Base-by-base conservation (phyloP, 37 sponge, comb jelly and placozoan species). In the Diacarnus erythraeanus region DNA sequence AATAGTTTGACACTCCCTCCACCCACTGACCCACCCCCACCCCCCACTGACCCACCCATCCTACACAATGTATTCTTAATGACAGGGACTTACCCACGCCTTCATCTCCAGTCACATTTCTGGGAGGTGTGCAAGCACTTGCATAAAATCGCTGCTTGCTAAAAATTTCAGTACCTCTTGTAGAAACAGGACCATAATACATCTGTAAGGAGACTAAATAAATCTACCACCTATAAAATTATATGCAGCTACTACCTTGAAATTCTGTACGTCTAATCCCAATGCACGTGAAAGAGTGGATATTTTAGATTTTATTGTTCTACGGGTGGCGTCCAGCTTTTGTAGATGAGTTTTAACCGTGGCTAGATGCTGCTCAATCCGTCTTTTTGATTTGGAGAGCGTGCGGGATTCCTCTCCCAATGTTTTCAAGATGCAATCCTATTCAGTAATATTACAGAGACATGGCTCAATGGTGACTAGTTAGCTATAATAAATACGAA, bases 251-350 rank as follows among this genome's bases (percentile, higher is more conserved):
- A 58, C 8, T 34, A 89, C 89, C 83, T 83, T 79, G 54, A 83
- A 89, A 29, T 44, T 61, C 82, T 89, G 89, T 4, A 84, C 84
- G 74, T 89, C 84, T 1, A 89, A 70, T 21, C 73, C 72, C 6
- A 89, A 79, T 54, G 74, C n/a, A 18, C 68, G 47, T 20, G 89
- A 89, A 36, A 83, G 69, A 25, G 70, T 39, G n/a, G 74, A 22
- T 29, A 83, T 69, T 39, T 72, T 83, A 30, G 79, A 34, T 63
- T 74, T 42, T 23, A 89, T 25, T 0, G 42, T 21, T 29, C 68
- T 78, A 21, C 89, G 47, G 29, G 31, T 56, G 69, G 51, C 40
- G 35, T 89, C 89, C 59, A 89, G 68, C 0, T 25, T n/a, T 22
- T 74, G 80, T 8, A 89, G 76, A 0, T 79, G 79, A 1, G 20